Evolutionary conservation across 2,113 vertebrate species (phyloP).

Genomic region (Scophthalmus maximus): DNA sequence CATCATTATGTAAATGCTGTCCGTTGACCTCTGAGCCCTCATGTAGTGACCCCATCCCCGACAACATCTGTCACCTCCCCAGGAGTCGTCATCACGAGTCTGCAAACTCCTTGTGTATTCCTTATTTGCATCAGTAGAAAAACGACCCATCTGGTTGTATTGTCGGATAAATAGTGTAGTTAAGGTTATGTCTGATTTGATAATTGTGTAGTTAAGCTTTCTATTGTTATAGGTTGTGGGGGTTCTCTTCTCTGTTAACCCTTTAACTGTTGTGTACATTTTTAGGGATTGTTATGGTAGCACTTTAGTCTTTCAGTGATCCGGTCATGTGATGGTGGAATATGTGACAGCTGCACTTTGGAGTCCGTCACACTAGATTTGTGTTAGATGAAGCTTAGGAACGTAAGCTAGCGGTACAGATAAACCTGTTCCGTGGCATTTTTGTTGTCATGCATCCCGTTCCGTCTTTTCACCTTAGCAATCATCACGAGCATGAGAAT

Average conservation of each 20-base stretch:
- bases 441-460: slow-evolving; percentile 8
- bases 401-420: slow-evolving; percentile 10
- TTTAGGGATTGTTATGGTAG: slow-evolving; percentile 31
- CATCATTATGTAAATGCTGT: slow-evolving; percentile 53
- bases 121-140: not conserved
- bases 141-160: not conserved
- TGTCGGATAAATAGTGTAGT: slow-evolving; percentile 7
- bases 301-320: slow-evolving; percentile 46
- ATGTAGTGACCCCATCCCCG: slow-evolving; percentile 40
- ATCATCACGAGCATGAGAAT: not conserved
- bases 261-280: slow-evolving; percentile 26
- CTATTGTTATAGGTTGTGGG: not conserved
- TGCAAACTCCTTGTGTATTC: slow-evolving; percentile 44
- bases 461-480: not conserved
- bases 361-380: slow-evolving; percentile 12
- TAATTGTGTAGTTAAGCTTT: slow-evolving; percentile 30
- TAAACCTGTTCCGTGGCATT: not conserved
- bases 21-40: slow-evolving; percentile 46
- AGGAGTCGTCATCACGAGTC: slow-evolving; percentile 6
- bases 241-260: slow-evolving; percentile 23
- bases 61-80: slow-evolving; percentile 32
- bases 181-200: slow-evolving; percentile 16
- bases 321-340: slow-evolving; percentile 31
- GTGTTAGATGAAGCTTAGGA: slow-evolving; percentile 14
- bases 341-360: not conserved